Percentiles rank a stretch among this genome's conserved stretches.
Conservation (phyloP, 2,113 vertebrate genomes). For the Isichthys henryi region DNA sequence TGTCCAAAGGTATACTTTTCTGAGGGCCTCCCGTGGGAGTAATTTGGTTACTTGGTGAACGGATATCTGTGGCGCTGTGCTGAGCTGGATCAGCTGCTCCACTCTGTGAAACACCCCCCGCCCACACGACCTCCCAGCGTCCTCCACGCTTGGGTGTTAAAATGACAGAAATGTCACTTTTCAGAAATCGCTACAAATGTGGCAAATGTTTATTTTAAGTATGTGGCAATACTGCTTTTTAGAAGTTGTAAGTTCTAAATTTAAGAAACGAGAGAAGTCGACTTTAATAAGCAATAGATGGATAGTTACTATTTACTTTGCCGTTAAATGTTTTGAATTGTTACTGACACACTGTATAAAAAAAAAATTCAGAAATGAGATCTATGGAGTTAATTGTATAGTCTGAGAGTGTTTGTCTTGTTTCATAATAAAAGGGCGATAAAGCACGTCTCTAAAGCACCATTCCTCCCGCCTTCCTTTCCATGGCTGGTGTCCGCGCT, state of each 20-base stretch:
- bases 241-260: not conserved
- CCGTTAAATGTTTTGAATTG: not conserved
- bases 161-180: not conserved
- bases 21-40: not conserved
- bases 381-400: not conserved
- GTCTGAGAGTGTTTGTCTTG: not conserved
- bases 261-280: not conserved
- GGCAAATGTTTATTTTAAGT: not conserved
- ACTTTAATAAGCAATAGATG: not conserved
- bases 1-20: not conserved
- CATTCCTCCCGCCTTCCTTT: not conserved
- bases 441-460: conserved; percentile 29
- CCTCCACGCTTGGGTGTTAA: not conserved
- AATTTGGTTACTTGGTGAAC: not conserved
- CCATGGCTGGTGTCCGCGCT: not conserved
- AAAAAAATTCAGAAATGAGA: not conserved
- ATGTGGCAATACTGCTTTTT: not conserved
- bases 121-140: not conserved
- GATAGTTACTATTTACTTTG: not conserved
- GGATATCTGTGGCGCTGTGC: not conserved
- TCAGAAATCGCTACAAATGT: not conserved
- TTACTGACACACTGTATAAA: not conserved
- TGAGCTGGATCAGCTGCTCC: not conserved
- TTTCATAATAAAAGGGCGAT: not conserved
- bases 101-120: not conserved